These are phyloP conservation scores for Pterois miles DNA, from an alignment of 2,797 vertebrate genomes.

Conservation along the genomic window DNA sequence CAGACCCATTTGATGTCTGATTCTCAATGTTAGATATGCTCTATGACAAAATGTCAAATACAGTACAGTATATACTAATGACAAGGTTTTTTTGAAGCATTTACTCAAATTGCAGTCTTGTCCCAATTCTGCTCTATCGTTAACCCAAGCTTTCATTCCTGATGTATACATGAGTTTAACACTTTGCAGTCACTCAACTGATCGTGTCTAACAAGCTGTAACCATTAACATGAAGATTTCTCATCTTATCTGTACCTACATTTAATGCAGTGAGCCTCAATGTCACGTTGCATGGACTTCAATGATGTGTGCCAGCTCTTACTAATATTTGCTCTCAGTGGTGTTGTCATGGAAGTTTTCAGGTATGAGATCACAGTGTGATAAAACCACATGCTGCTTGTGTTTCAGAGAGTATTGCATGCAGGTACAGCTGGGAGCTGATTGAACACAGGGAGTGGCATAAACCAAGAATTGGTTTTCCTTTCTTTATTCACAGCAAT, in stretches of 20 bases:
- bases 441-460: not conserved
- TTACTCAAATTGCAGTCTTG: no score
- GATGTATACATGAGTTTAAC: not conserved
- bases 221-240: not conserved
- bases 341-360: not conserved
- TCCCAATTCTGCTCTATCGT: no score
- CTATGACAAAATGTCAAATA: no score
- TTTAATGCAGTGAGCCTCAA: not conserved
- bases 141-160: no score
- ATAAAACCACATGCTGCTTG: not conserved
- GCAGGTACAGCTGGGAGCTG: not conserved
- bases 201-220: not conserved
- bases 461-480: not conserved
- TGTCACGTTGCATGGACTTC: not conserved
- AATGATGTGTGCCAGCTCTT: not conserved
- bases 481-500: not conserved
- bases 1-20: no score
- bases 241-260: not conserved
- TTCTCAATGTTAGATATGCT: no score
- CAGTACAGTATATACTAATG: no score
- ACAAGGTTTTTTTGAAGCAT: no score
- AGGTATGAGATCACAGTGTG: not conserved
- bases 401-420: not conserved
- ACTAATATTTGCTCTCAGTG: not conserved
- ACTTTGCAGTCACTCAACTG: not conserved